phyloP scores from a whole-genome alignment of 2,888 invertebrate genomes.

The Caenorhabditis imperialis region DNA sequence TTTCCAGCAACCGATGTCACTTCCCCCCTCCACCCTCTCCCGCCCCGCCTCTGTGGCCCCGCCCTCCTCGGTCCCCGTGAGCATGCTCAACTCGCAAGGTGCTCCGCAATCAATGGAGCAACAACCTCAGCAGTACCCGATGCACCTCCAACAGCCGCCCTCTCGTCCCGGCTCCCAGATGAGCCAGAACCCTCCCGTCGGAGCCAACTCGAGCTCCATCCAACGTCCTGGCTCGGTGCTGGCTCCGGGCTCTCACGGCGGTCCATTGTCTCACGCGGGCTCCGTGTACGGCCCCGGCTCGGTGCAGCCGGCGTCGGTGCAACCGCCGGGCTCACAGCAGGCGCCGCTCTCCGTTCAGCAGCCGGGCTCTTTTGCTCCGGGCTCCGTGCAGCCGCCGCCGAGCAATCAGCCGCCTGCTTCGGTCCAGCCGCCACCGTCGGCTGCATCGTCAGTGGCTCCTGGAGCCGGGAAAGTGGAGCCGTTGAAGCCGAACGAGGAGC shows the following conservation, averaged over 20 bases:
- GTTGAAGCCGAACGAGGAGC: constrained; percentile 41
- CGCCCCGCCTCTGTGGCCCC: constrained; percentile 50
- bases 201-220: constrained; percentile 3
- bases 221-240: constrained; percentile 21
- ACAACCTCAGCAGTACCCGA: constrained; percentile 8
- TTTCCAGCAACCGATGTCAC: constrained; percentile 44
- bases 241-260: constrained; percentile 23
- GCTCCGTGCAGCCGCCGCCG: constrained; percentile 33
- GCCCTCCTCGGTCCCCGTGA: constrained; percentile 40
- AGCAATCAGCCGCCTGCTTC: constrained; percentile 43
- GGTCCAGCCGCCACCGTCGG: constrained; percentile 31
- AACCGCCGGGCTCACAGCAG: constrained; percentile 21
- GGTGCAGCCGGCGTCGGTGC: constrained; percentile 7
- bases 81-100: no score
- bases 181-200: no score
- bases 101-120: constrained; percentile 16
- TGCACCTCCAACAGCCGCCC: constrained; percentile 24
- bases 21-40: constrained; percentile 27
- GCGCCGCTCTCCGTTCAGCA: constrained; percentile 31
- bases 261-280: constrained; percentile 1
- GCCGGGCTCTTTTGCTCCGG: constrained; percentile 14
- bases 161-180: constrained; percentile 30
- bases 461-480: constrained; percentile 8
- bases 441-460: neutral
- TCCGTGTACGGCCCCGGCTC: constrained; percentile 4